phyloP scores from a whole-genome alignment of 2,888 invertebrate species.

The Erannis defoliaria region DNA sequence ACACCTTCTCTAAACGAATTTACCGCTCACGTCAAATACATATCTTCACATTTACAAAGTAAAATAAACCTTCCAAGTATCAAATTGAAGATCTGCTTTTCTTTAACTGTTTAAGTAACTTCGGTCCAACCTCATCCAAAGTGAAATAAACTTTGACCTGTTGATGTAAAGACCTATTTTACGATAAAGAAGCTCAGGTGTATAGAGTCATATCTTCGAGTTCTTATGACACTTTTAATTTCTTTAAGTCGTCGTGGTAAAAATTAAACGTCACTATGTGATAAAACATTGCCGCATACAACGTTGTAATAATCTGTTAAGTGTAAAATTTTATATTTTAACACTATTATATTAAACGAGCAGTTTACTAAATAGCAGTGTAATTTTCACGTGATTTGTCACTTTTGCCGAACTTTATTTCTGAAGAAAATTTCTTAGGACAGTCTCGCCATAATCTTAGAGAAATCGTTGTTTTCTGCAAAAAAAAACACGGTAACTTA shows the following conservation, averaged over 20 bases:
- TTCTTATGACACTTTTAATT: conserved; percentile 59
- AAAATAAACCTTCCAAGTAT: neutral
- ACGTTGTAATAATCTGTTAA: conserved; percentile 27
- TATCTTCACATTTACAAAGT: neutral
- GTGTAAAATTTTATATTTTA: conserved; percentile 35
- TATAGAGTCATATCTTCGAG: conserved; percentile 45
- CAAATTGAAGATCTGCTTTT: neutral
- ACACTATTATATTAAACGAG: conserved; percentile 19
- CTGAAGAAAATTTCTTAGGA: too few relatives aligned
- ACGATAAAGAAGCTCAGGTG: neutral
- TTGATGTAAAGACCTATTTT: conserved; percentile 12
- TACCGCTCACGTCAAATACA: conserved; percentile 9
- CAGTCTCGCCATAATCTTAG: too few relatives aligned
- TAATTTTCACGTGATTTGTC: too few relatives aligned
- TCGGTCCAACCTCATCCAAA: neutral
- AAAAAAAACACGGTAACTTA: too few relatives aligned
- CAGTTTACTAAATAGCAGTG: too few relatives aligned
- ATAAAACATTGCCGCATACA: conserved; percentile 53
- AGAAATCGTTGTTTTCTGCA: neutral
- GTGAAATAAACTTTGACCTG: conserved; percentile 10
- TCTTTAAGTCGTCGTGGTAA: conserved; percentile 48
- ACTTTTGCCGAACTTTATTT: neutral
- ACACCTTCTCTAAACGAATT: conserved; percentile 28
- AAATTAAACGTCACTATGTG: conserved; percentile 60
- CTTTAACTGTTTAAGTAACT: neutral